Evolutionary conservation across 2,888 invertebrate genomes (phyloP).

Genomic region (Tenodera sinensis): DNA sequence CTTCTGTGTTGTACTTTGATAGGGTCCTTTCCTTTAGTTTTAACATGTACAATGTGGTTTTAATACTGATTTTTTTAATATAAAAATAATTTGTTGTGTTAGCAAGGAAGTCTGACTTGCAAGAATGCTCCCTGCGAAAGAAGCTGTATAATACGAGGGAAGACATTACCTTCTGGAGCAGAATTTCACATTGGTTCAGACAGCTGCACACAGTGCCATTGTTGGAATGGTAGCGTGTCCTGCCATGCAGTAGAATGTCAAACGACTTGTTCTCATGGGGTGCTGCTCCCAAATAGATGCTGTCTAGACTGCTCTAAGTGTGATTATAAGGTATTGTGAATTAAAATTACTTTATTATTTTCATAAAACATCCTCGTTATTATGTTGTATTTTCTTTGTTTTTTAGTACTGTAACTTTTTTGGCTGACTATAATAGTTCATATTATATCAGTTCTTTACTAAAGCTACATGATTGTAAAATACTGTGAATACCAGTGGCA

Average conservation of each 20-base stretch:
- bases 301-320: constrained; percentile 27
- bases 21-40: no score
- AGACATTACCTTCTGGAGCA: constrained; percentile 14
- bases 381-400: no score
- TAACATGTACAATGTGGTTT: no score
- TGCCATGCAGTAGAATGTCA: background rate
- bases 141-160: constrained; percentile 7
- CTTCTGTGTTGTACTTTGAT: no score
- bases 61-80: background rate
- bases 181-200: constrained; percentile 19
- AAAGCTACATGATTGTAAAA: no score
- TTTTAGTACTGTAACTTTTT: no score
- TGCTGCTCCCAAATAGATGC: constrained; percentile 25
- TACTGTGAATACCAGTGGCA: no score
- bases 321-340: constrained; percentile 23
- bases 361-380: no score
- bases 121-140: background rate
- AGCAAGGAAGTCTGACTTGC: constrained; percentile 12
- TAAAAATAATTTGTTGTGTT: background rate
- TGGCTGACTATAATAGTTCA: no score
- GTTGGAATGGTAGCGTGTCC: constrained; percentile 2
- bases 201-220: constrained; percentile 23
- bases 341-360: no score
- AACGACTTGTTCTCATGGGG: constrained; percentile 23
- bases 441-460: no score